These are phyloP conservation scores for Blastobasis lacticolella DNA, from an alignment of 2,888 invertebrate species.

Conservation along the genomic window DNA sequence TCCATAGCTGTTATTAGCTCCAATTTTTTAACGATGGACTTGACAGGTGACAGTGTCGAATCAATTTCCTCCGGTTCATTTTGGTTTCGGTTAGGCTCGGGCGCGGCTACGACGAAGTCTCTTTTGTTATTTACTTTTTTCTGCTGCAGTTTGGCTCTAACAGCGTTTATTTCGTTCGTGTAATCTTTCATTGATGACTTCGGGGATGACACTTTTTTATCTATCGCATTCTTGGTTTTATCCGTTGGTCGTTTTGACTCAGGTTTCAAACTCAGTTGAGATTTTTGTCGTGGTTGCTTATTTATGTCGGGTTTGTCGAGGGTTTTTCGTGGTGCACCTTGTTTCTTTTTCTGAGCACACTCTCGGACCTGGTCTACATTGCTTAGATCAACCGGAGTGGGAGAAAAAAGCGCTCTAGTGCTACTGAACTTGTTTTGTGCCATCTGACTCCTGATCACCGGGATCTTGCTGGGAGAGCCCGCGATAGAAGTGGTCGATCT, in stretches of 20 bases:
- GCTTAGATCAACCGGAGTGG: slow-evolving; percentile 74
- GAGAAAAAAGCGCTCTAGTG: slow-evolving; percentile 69
- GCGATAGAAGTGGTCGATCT: slow-evolving; percentile 70
- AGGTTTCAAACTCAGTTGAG: slow-evolving; percentile 55
- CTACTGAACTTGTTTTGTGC: slow-evolving; percentile 66
- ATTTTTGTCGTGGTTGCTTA: slow-evolving; percentile 66
- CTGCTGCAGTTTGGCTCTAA: slow-evolving; percentile 67
- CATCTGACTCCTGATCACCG: slow-evolving; percentile 73
- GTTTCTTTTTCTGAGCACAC: slow-evolving; percentile 70
- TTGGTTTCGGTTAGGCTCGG: slow-evolving; percentile 50
- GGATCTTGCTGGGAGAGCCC: slow-evolving; percentile 77
- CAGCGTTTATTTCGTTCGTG: slow-evolving; percentile 65
- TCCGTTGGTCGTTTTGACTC: slow-evolving; percentile 54
- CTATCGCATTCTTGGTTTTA: slow-evolving; percentile 48
- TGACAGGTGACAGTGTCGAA: slow-evolving; percentile 62
- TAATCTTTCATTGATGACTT: slow-evolving; percentile 59
- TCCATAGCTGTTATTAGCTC: slow-evolving; percentile 65
- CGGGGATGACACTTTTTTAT: slow-evolving; percentile 52
- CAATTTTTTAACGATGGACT: slow-evolving; percentile 65
- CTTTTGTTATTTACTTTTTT: slow-evolving; percentile 60
- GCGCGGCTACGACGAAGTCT: slow-evolving; percentile 40
- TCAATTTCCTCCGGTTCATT: slow-evolving; percentile 47
- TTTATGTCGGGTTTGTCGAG: slow-evolving; percentile 48
- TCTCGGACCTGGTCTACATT: slow-evolving; percentile 71
- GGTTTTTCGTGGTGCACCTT: slow-evolving; percentile 43